Percentiles rank a stretch among this genome's conserved stretches.
Conservation (phyloP, 1,140 invertebrate species). For the Drosophila sucinea region DNA sequence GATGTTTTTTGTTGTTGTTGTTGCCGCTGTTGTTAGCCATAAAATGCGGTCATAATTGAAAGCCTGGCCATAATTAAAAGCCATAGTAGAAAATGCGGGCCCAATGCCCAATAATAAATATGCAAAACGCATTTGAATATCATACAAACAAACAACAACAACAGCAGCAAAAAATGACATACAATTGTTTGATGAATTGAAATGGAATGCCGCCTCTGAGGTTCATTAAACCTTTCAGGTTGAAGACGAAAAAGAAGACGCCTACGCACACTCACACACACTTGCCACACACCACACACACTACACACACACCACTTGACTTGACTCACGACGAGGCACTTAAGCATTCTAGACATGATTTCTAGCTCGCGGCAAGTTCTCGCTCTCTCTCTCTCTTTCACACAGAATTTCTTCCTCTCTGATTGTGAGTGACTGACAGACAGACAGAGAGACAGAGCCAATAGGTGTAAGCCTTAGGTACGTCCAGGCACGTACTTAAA, state of each 20-base stretch:
- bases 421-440: conserved; percentile 18
- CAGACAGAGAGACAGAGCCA: conserved; percentile 1
- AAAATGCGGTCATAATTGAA: conserved; percentile 68
- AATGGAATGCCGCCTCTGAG: conserved; percentile 47
- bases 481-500: conserved; percentile 61
- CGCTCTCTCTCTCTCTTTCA: not conserved
- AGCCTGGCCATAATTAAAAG: conserved; percentile 66
- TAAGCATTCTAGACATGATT: conserved; percentile 73
- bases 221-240: conserved; percentile 67
- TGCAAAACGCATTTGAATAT: conserved; percentile 54
- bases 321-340: conserved; percentile 55
- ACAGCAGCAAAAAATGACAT: conserved; percentile 36
- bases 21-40: conserved; percentile 34
- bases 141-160: conserved; percentile 21
- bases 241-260: conserved; percentile 39
- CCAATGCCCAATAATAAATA: conserved; percentile 51
- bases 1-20: conserved; percentile 13
- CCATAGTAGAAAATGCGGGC: conserved; percentile 36
- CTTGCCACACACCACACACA: not conserved
- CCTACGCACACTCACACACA: conserved; percentile 40
- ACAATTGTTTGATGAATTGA: conserved; percentile 55
- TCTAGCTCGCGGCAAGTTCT: conserved; percentile 65
- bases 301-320: conserved; percentile 53
- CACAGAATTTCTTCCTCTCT: conserved; percentile 20
- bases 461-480: conserved; percentile 46